Base-by-base conservation (phyloP, 1,140 invertebrate genomes). In the Pseudomyrmex cubaensis region DNA sequence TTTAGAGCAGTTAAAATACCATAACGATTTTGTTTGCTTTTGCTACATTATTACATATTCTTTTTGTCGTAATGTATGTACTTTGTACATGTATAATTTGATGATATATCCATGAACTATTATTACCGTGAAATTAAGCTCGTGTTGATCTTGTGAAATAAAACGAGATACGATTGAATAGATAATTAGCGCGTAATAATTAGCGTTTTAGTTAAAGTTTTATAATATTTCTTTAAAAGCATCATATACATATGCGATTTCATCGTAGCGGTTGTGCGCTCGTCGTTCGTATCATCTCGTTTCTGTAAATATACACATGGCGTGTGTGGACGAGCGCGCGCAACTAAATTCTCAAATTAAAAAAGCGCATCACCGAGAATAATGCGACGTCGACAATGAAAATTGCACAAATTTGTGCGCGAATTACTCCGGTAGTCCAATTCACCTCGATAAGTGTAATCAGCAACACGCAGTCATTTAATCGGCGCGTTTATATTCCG, bases 101-200 rank as follows among this genome's bases (percentile, higher is more conserved):
- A 10, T n/a, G 35, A 20, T 12, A 59, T 13, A 10, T 78, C 0
- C 10, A 8, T 9, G 9, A 17, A 35, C 3, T 59, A 12, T 59
- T 20, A 5, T 61, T 57, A 57, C 15, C 20, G 52, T 4, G 4
- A 44, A 66, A 52, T 67, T 2, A 1, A 59, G 10, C 52, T 57
- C 12, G 17, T 46, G 2, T 4, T 0, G 15, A 12, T 48, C 15
- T 17, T 25, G 44, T 13, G 12, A 8, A 80, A 48, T n/a, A 17
- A 46, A 54, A 17, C 67, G 50, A 70, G n/a, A 70, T 70, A 78
- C 25, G 66, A 61, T 61, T 48, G 76, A 57, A 70, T 70, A 44
- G 10, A 48, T 70, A 70, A 70, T 70, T 57, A 44, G 76, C 57
- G 76, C 76, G 15, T 70, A 35, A 72, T 70, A 44, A 72, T 72